Base-by-base conservation (phyloP, 2,888 invertebrate genomes). In the Lycaena phlaeas region DNA sequence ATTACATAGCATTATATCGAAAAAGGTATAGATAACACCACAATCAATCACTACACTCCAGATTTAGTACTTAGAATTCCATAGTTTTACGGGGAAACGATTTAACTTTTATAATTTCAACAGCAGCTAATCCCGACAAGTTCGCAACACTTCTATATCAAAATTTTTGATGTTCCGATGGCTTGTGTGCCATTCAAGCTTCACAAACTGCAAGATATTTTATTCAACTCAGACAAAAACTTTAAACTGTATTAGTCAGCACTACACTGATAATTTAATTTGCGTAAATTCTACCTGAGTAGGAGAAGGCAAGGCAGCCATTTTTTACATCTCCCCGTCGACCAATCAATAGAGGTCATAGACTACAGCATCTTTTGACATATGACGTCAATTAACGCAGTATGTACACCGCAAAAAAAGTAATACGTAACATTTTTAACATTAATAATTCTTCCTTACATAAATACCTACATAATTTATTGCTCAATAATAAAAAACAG, bases 231-330 rank as follows among this genome's bases (percentile, higher is more conserved):
- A 51, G 45, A 40, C 49, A 44, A 43, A 26, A 45, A 49, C 26
- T 27, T 43, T 25, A 45, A 48, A 51, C 47, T 42, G 44, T 48
- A 46, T 38, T 42, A 51, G 49, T 54, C 59, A 50, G 36, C 57
- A 52, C 53, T 42, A 46, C 54, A 61, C 45, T 46, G 58, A 53
- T 61, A 62, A 64, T 59, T 59, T 59, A 69, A 68, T 71, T 67
- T 57, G 57, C 59, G 64, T 59, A 61, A 66, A 53, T 70, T 81
- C 84, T 90, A 92, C 92, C 91, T 92, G 91, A 82, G 91, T 91
- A 86, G 92, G 92, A 87, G 91, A 92, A 86, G 91, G 92, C 90
- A 92, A 87, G 82, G 91, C 89, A 88, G 92, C 92, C 92, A 92
- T 92, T 91, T 92, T 89, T 85, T 73, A 85, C 85, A 85, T 85